Conservation (phyloP, 2,113 vertebrate species). For the Butorides virescens region DNA sequence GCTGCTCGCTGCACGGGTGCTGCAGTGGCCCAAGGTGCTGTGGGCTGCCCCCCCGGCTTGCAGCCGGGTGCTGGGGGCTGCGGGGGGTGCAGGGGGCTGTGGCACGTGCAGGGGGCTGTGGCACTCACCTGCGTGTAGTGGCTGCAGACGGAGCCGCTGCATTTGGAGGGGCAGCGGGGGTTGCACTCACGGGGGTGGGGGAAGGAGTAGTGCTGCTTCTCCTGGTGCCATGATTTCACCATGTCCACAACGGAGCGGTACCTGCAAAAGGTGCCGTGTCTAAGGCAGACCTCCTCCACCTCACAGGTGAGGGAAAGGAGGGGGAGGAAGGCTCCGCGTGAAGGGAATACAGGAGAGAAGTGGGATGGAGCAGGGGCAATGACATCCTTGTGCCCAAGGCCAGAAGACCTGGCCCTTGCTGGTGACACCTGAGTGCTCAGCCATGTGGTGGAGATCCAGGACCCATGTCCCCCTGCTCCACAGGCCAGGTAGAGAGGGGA, state of each 20-base stretch:
- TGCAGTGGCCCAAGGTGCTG: background rate
- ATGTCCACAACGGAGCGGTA: conserved; percentile 82
- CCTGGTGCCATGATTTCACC: conserved; percentile 83
- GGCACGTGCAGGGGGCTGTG: background rate
- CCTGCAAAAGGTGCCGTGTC: conserved; percentile 26
- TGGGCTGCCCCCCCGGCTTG: background rate
- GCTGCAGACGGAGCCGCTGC: conserved; percentile 81
- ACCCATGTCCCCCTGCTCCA: accelerated
- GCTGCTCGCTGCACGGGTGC: background rate
- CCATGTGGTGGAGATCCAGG: background rate
- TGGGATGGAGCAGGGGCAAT: no score
- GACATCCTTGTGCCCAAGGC: background rate
- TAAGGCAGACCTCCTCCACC: background rate
- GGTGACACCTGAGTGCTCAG: background rate
- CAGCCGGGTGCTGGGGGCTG: accelerated
- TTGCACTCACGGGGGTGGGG: conserved; percentile 66
- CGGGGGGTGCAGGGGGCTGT: background rate
- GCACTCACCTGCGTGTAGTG: conserved; percentile 88
- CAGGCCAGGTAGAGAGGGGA: background rate
- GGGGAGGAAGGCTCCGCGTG: background rate
- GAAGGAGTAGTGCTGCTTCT: conserved; percentile 83
- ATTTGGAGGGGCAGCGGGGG: conserved; percentile 78
- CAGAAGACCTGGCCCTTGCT: background rate
- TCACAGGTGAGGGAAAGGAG: background rate
- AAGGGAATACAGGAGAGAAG: background rate